Evolutionary conservation across 2,888 invertebrate genomes (phyloP), one percentile per base, ranked within the genome.

Genomic region (Automeris io): DNA sequence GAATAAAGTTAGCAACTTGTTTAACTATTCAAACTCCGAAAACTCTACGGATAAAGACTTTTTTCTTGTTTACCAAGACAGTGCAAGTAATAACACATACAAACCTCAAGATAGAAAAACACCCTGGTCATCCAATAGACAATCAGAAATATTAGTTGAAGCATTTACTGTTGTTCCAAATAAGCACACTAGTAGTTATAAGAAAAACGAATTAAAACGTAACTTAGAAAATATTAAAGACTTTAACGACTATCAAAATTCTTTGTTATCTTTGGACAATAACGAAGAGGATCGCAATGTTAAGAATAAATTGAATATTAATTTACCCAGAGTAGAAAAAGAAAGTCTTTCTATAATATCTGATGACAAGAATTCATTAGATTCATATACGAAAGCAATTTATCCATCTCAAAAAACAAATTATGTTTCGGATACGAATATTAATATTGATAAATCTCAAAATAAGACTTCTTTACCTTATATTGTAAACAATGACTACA

Each of bases 31-130:
- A 13, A 40, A 46, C n/a, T 54, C 59, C 9, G 46, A 26, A 24
- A 53, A 54, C 42, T 61, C 57, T 12, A 51, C 54, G 33, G 65
- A 75, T 25, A 69, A 71, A 47, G 74, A 76, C 49, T 46, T 80
- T 35, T 72, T 79, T 51, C 43, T 76, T 11, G 75, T 80, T 46
- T 75, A 73, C 41, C 69, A 60, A 50, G 78, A 79, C 26, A 72
- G 65, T 52, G 63, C 67, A 39, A 60, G 47, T 29, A 64, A 52
- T 39, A 43, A 37, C 26, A 41, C 37, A 11, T 49, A 53, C 8
- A 49, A 54, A 37, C 45, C 39, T 8, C 35, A 43, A 19, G 31
- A 43, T 21, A 47, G 49, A 24, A 52, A 53, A 21, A 51, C 44
- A 7, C 35, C 39, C 18, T 57, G 56, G 49, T 41, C 40, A 22